Evolutionary conservation across 2,888 invertebrate species (phyloP), one percentile per base, ranked within the genome.

Genomic region (Trissonchulus latispiculum): DNA sequence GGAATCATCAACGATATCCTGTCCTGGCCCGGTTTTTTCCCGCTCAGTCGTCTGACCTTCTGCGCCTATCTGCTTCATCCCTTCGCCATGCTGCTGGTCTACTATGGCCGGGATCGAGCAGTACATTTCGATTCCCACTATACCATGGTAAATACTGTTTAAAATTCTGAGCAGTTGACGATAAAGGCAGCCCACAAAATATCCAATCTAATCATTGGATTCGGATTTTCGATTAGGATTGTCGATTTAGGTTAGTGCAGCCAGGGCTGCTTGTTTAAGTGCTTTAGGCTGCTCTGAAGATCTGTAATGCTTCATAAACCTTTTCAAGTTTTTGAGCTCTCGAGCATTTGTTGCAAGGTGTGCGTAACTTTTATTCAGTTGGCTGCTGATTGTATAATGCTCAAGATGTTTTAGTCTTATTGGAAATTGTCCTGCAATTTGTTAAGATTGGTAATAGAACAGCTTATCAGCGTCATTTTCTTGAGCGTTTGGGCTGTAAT

Each of bases 11-110:
- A 83, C 76, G 76, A 69, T 1, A 73, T 84, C 33, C 77, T 84
- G 73, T 82, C 83, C 1, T 82, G 82, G 83, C 77, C 77, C 29
- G 81, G 80, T 0, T 78, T 83, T 67, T 79, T 83, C 1, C 82
- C 83, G 0, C 77, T 84, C 70, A 82, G 83, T 28, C 77, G 83
- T 2, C 77, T 83, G 48, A 80, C 83, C 31, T 84, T 81, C 75
- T 79, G 82, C n/a, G 80, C 81, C 18, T 84, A 83, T 75, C 78
- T 84, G 32, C 23, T 75, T 18, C 75, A 75, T 69, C 68, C 37
- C 23, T 33, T 76, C n/a, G 72, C 76, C 36, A 28, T 75, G 1
- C 1, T 33, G 23, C 35, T 31, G 61, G 3, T 48, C n/a, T 76
- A 72, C 62, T 48, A 18, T 37, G 72, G 68, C 35, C 32, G 29